Percentiles rank a stretch among this genome's conserved stretches.
Conservation (phyloP, 2,113 vertebrate species). For the Phasianus colchicus region DNA sequence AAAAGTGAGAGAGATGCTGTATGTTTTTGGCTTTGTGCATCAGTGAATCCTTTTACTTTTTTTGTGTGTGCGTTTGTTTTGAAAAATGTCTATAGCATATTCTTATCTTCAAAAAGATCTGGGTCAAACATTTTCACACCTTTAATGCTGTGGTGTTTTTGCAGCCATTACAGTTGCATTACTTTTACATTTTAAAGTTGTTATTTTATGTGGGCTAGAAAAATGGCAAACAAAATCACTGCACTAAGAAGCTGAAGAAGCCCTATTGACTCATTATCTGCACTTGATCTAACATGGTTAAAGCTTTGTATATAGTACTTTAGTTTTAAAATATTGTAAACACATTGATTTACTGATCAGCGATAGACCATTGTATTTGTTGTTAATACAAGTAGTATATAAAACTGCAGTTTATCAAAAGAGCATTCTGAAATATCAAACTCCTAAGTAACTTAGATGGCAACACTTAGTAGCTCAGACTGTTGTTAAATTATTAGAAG, state of each 20-base stretch:
- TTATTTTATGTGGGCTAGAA: neutral
- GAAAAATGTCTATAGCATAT: neutral
- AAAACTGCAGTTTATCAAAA: neutral
- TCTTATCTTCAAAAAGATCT: neutral
- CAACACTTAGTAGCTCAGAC: neutral
- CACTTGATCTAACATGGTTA: neutral
- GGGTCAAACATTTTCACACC: neutral
- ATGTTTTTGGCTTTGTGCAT: neutral
- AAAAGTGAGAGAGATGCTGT: neutral
- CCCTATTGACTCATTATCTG: neutral
- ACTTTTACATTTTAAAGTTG: neutral
- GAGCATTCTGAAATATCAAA: neutral
- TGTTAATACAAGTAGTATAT: neutral
- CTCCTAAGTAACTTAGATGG: neutral
- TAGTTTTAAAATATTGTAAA: neutral
- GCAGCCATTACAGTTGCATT: neutral
- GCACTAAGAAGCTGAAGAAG: neutral
- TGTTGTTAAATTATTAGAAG: neutral
- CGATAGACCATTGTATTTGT: neutral
- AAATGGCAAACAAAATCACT: neutral
- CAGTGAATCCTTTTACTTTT: neutral
- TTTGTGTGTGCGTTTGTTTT: neutral
- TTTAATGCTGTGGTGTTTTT: constrained; percentile 3
- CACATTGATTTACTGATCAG: neutral
- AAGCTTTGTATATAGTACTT: neutral